Base-by-base conservation (phyloP, 2,888 invertebrate genomes). In the Corythucha ciliata region DNA sequence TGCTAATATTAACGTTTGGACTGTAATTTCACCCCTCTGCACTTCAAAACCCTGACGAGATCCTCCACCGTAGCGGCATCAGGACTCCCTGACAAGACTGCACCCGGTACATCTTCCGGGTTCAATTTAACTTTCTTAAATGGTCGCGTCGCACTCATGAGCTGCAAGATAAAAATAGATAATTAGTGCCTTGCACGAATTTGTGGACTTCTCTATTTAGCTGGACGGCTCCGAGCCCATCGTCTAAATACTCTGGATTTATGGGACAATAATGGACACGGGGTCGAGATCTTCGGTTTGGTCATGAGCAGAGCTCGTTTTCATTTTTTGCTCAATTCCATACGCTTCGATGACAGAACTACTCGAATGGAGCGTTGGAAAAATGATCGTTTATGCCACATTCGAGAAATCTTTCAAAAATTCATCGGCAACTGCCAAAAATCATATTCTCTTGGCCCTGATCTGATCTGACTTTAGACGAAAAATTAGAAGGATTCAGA, bases 401-500 rank as follows among this genome's bases (percentile, higher is more conserved):
- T 41, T 22, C 12, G 42, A 21, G 42, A 41, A n/a, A 4, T 44
- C n/a, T 44, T 44, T 22, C n/a, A 44, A 25, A 3, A 2, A 10
- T 46, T 46, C 20, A 22, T 46, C 5, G 3, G 2, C 4, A 46
- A 46, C 24, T 46, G 34, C 16, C 26, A 33, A 20, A 32, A 46
- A 34, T 20, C 4, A 2, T 46, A 45, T 10, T 45, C 45, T 18
- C 45, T 26, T 4, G 42, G 42, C 18, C 25, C 12, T 3, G n/a
- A n/a, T n/a, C n/a, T n/a, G n/a, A n/a, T 12, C 25, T 42, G 4
- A 42, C 42, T 25, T 10, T 42, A 3, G 42, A 42, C 10, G 42
- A 42, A 42, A 42, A 45, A 20, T 37, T 45, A 10, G 42, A 41
- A 41, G 42, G 42, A n/a, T 47, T 47, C 16, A 47, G 33, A 4